Percentiles rank a stretch among this genome's conserved stretches.
These are phyloP conservation scores for Cantharis rustica DNA, from an alignment of 2,888 invertebrate species.

Conservation along the genomic window DNA sequence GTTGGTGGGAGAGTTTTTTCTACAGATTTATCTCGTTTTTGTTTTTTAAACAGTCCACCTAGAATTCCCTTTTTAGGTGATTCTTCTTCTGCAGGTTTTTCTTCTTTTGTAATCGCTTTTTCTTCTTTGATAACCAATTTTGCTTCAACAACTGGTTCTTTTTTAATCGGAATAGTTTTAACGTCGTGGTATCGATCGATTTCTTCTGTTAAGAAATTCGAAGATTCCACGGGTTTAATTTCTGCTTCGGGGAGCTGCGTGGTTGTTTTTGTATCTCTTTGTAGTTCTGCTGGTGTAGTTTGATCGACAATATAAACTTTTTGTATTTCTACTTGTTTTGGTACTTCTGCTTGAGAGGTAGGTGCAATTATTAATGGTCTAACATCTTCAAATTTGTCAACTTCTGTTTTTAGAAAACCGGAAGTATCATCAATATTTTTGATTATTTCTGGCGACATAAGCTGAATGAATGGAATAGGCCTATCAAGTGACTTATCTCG, in stretches of 20 bases:
- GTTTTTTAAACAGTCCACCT: constrained; percentile 35
- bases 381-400: constrained; percentile 45
- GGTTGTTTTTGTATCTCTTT: too few species aligned
- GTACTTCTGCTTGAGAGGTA: not conserved
- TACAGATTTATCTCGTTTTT: constrained; percentile 24
- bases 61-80: constrained; percentile 19
- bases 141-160: not conserved
- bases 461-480: constrained; percentile 2
- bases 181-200: constrained; percentile 37
- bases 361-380: constrained; percentile 20
- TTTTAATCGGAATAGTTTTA: constrained; percentile 16
- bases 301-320: constrained; percentile 11
- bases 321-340: not conserved
- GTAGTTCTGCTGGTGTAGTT: not conserved
- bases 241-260: too few species aligned
- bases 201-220: constrained; percentile 35
- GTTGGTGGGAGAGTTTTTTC: not conserved
- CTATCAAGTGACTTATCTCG: constrained; percentile 10
- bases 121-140: not conserved
- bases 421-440: constrained; percentile 43
- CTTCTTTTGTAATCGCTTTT: not conserved
- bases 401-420: constrained; percentile 43
- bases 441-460: constrained; percentile 33
- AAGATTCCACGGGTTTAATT: too few species aligned
- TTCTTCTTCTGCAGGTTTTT: not conserved